These are phyloP conservation scores for Apamea sordens DNA, from an alignment of 2,888 invertebrate species.

Conservation along the genomic window DNA sequence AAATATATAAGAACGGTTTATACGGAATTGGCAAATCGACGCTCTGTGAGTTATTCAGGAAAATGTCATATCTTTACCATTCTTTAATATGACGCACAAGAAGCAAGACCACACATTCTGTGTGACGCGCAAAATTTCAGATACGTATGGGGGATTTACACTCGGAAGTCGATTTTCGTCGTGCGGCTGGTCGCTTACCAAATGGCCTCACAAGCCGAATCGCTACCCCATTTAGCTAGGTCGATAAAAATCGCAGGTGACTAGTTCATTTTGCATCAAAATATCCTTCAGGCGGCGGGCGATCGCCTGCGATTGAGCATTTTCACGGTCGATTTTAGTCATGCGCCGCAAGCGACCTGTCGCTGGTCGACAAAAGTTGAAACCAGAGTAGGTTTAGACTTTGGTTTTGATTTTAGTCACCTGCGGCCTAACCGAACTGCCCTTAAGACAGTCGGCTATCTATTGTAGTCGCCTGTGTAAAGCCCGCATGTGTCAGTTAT, in stretches of 20 bases:
- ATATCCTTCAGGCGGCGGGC: neutral
- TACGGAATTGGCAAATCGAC: neutral
- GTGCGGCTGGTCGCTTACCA: neutral
- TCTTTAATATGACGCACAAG: constrained; percentile 1
- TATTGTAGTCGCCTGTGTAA: neutral
- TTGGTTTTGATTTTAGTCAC: neutral
- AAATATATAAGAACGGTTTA: neutral
- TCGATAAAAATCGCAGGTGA: neutral
- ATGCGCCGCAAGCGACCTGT: neutral
- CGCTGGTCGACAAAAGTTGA: neutral
- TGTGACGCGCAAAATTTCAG: neutral
- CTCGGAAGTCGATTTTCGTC: neutral
- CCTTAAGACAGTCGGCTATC: neutral
- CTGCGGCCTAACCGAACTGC: neutral
- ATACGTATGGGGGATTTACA: neutral
- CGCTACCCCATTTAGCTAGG: neutral
- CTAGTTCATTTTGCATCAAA: neutral
- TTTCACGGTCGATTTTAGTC: neutral
- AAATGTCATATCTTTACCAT: neutral
- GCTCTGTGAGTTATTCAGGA: neutral
- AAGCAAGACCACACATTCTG: neutral
- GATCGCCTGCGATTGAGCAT: too few species aligned
- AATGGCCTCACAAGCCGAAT: neutral
- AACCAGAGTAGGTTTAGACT: neutral
- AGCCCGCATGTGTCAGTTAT: neutral